phyloP scores from a whole-genome alignment of 2,113 vertebrate species.

The Podarcis muralis region DNA sequence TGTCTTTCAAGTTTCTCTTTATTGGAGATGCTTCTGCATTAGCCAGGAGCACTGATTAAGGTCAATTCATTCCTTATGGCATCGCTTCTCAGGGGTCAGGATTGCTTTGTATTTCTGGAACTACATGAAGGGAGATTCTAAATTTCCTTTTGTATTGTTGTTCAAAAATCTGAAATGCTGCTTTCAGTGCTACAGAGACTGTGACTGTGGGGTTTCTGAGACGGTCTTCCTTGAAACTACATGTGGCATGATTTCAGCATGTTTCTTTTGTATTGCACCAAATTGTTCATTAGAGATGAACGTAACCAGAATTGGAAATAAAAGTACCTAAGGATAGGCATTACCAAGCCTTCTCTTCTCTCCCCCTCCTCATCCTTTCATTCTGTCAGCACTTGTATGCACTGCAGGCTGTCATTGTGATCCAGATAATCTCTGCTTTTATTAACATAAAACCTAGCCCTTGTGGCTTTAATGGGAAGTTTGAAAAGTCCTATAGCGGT shows the following conservation, averaged over 20 bases:
- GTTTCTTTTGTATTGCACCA: background rate
- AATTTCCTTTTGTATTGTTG: slow-evolving; percentile 21
- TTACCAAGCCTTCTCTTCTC: background rate
- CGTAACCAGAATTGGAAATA: background rate
- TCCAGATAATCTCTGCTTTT: slow-evolving; percentile 8
- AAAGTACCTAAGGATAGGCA: background rate
- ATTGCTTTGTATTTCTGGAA: background rate
- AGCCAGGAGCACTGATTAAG: slow-evolving; percentile 41
- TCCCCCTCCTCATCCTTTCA: background rate
- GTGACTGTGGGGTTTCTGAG: background rate
- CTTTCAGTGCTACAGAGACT: background rate
- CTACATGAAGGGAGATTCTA: slow-evolving; percentile 14
- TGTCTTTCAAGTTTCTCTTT: slow-evolving; percentile 11
- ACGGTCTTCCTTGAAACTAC: background rate
- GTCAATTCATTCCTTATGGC: slow-evolving; percentile 49
- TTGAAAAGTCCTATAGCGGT: background rate
- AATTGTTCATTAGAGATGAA: slow-evolving; percentile 12
- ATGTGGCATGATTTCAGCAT: slow-evolving; percentile 9
- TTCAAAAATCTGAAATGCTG: background rate
- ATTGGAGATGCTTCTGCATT: slow-evolving; percentile 26
- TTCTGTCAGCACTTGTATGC: slow-evolving; percentile 1
- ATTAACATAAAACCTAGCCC: slow-evolving; percentile 9
- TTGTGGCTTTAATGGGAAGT: slow-evolving; percentile 3
- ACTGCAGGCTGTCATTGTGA: slow-evolving; percentile 11
- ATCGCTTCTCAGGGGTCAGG: slow-evolving; percentile 10